These are phyloP conservation scores for Aythya baeri DNA, from an alignment of 2,113 vertebrate genomes.

Conservation along the genomic window DNA sequence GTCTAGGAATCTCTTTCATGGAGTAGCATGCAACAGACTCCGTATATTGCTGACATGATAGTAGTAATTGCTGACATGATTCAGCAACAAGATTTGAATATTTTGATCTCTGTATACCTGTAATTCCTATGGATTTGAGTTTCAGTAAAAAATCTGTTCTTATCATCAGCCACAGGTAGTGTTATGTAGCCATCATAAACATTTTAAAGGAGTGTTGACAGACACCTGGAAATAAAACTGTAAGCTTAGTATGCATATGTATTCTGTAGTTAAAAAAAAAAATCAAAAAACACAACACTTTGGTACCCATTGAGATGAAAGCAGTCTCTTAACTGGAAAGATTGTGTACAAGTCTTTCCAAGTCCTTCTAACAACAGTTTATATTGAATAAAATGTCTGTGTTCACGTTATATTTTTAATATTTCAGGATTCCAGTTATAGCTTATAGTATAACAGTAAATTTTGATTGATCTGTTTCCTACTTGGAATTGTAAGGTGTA, in stretches of 20 bases:
- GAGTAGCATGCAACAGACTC: not conserved
- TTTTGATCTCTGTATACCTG: not conserved
- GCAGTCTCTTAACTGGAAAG: not conserved
- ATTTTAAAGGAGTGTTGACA: not conserved
- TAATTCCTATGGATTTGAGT: not conserved
- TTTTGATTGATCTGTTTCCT: not conserved
- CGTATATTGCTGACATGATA: not conserved
- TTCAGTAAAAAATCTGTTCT: not conserved
- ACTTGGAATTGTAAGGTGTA: not conserved
- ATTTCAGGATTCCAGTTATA: not conserved
- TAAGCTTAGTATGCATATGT: not conserved
- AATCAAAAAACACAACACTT: not conserved
- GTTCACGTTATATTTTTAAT: not conserved
- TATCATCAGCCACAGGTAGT: not conserved
- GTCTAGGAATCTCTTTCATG: not conserved
- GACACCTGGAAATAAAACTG: not conserved
- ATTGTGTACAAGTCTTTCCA: not conserved
- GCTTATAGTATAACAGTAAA: not conserved
- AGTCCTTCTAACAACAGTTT: not conserved
- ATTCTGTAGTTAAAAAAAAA: not conserved
- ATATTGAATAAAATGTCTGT: not conserved
- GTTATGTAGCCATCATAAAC: not conserved
- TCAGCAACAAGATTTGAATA: not conserved
- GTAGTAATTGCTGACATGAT: not conserved
- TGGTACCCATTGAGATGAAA: not conserved